phyloP scores from a whole-genome alignment of 2,797 vertebrate species.

The Hippocampus kuda region DNA sequence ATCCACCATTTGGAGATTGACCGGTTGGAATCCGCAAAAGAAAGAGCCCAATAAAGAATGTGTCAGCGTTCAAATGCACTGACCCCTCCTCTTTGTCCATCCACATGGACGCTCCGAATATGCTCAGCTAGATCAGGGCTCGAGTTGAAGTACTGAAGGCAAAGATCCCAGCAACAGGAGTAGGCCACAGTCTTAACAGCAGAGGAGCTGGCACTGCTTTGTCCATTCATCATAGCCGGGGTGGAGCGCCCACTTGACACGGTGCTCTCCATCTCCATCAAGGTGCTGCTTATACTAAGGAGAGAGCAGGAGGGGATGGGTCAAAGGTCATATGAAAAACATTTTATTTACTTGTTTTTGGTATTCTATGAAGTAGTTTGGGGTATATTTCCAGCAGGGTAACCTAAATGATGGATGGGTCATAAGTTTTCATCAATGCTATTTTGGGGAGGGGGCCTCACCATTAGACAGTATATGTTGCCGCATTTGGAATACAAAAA shows the following conservation, averaged over 20 bases:
- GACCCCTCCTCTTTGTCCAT: slow-evolving; percentile 93
- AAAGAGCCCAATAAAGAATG: not conserved
- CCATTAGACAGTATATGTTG: too few relatives aligned
- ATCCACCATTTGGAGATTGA: not conserved
- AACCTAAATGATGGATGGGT: too few relatives aligned
- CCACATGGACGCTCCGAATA: slow-evolving; percentile 89
- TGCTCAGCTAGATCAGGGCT: slow-evolving; percentile 95
- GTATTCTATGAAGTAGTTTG: too few relatives aligned
- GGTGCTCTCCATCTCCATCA: slow-evolving; percentile 96
- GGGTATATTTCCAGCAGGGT: too few relatives aligned
- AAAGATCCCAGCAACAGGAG: slow-evolving; percentile 93
- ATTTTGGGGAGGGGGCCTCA: too few relatives aligned
- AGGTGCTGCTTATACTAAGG: slow-evolving; percentile 90
- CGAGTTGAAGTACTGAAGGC: slow-evolving; percentile 83
- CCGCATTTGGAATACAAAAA: too few relatives aligned
- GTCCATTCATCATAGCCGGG: slow-evolving; percentile 92
- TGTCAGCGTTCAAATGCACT: slow-evolving; percentile 39
- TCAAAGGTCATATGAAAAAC: not conserved
- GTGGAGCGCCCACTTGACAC: slow-evolving; percentile 95
- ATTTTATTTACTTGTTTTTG: too few relatives aligned
- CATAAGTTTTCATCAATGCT: too few relatives aligned
- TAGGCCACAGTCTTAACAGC: slow-evolving; percentile 79
- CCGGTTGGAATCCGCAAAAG: not conserved
- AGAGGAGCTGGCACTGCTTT: slow-evolving; percentile 66
- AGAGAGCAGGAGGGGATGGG: not conserved